A percentile compares a stretch with the other conserved stretches of the same genome.
Conservation (phyloP, 92 coral and sea anemone species). For the Chrysogorgia sp. region DNA sequence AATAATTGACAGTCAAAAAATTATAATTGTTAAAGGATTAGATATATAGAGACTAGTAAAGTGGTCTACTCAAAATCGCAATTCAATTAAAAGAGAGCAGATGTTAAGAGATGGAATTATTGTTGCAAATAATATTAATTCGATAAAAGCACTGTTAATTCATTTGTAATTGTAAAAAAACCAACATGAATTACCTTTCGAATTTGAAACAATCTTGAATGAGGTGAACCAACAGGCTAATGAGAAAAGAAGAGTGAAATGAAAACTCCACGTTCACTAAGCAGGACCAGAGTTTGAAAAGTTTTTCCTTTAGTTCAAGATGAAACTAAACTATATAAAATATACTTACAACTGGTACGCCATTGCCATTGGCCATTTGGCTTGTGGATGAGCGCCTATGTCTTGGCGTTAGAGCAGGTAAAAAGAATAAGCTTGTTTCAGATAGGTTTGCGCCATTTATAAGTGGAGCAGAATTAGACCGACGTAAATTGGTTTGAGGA, state of each 20-base stretch:
- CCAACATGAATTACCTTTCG: constrained; percentile 74
- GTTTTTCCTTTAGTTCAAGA: not conserved
- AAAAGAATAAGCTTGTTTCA: constrained; percentile 74
- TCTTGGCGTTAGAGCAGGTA: constrained; percentile 73
- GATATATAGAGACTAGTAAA: too few relatives aligned
- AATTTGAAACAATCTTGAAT: constrained; percentile 88
- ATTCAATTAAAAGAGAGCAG: too few relatives aligned
- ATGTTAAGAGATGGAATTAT: too few relatives aligned
- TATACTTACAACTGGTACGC: not conserved
- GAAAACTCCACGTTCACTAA: not conserved
- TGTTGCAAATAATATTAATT: too few relatives aligned
- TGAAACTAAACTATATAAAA: not conserved
- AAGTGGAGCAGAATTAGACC: constrained; percentile 99
- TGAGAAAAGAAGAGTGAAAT: not conserved
- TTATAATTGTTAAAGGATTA: too few relatives aligned
- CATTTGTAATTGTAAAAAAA: too few relatives aligned
- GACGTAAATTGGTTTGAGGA: constrained; percentile 78
- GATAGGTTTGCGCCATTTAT: constrained; percentile 92
- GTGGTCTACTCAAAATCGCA: too few relatives aligned
- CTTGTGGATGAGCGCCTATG: constrained; percentile 90
- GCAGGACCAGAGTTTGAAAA: not conserved
- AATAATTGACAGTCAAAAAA: too few relatives aligned
- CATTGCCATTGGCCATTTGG: constrained; percentile 42
- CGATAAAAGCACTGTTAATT: too few relatives aligned
- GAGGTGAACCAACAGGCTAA: constrained; percentile 84